Base-by-base conservation (phyloP, 2,113 vertebrate genomes). In the Centrocercus urophasianus region DNA sequence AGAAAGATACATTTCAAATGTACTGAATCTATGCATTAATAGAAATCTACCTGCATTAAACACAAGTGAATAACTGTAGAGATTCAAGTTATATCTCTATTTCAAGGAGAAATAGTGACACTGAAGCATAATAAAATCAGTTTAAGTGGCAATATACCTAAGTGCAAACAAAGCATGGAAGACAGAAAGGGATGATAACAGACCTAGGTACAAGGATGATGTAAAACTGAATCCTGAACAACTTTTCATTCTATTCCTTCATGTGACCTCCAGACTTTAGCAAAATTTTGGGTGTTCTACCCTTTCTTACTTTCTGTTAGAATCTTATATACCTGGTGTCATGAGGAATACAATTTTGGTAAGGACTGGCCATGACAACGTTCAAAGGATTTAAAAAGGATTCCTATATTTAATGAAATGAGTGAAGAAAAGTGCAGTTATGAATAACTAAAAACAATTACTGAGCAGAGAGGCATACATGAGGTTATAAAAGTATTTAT, bases 91-190 rank as follows among this genome's bases (percentile, higher is more conserved):
- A 76, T 70, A 85, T 59, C 92, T 86, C 77, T 82, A 66, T 96
- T 94, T 91, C 64, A 60, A 92, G 59, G 89, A 94, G 86, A 60
- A 83, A 92, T 85, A 84, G 56, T 89, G 78, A 94, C 82, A 89
- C 40, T 36, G 19, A 95, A 66, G 78, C 30, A 66, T 50, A 95
- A 95, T 89, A 92, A 93, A 91, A 89, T 83, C 64, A 56, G 67
- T 93, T 88, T 64, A 93, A 93, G 91, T 81, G 72, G 83, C 89
- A 93, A 84, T 89, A 88, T 27, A 69, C 66, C 21, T 84, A 91
- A 93, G 74, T 75, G 64, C 85, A 74, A 90, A 95, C 87, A 86
- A 93, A 96, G 61, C 79, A 74, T 5, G 50, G 72, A 64, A 86
- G 93, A 81, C 73, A 92, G 50, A 67, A 95, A 95, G 72, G 82